phyloP scores from a whole-genome alignment of 2,888 invertebrate genomes.

The Ernsta delagoae region DNA sequence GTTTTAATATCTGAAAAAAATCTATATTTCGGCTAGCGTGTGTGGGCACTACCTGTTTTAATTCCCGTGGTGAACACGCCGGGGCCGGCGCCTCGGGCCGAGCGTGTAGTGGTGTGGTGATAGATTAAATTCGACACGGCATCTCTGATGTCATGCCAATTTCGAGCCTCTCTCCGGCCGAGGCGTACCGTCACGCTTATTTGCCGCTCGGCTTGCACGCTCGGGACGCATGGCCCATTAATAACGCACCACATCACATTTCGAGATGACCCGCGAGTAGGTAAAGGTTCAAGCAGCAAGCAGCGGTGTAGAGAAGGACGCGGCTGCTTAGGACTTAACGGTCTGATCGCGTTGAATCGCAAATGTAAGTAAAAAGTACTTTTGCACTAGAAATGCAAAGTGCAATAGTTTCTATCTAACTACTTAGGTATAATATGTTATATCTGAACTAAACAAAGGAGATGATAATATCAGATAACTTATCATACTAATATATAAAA shows the following conservation, averaged over 20 bases:
- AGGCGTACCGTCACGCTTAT: conserved; percentile 73
- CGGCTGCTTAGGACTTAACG: too few relatives aligned
- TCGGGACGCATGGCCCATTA: conserved; percentile 54
- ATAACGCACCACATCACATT: conserved; percentile 54
- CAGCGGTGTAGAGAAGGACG: too few relatives aligned
- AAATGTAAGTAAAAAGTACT: too few relatives aligned
- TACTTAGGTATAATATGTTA: too few relatives aligned
- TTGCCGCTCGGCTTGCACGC: conserved; percentile 54
- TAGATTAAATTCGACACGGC: conserved; percentile 84
- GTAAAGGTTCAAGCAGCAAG: neutral
- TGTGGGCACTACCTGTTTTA: conserved; percentile 75
- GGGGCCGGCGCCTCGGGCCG: conserved; percentile 73
- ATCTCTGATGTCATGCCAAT: conserved; percentile 83
- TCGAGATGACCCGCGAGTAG: conserved; percentile 32
- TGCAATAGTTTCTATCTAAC: too few relatives aligned
- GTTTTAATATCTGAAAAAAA: conserved; percentile 44
- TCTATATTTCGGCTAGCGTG: conserved; percentile 59
- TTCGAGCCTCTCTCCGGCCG: conserved; percentile 63
- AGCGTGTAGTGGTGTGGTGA: conserved; percentile 61
- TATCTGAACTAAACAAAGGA: too few relatives aligned
- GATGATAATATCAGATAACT: too few relatives aligned
- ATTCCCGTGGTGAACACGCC: conserved; percentile 53
- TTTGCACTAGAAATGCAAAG: too few relatives aligned
- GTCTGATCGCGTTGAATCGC: too few relatives aligned
- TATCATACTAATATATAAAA: too few relatives aligned